Base-by-base conservation (phyloP, 1,140 invertebrate species). In the Arion vulgaris region DNA sequence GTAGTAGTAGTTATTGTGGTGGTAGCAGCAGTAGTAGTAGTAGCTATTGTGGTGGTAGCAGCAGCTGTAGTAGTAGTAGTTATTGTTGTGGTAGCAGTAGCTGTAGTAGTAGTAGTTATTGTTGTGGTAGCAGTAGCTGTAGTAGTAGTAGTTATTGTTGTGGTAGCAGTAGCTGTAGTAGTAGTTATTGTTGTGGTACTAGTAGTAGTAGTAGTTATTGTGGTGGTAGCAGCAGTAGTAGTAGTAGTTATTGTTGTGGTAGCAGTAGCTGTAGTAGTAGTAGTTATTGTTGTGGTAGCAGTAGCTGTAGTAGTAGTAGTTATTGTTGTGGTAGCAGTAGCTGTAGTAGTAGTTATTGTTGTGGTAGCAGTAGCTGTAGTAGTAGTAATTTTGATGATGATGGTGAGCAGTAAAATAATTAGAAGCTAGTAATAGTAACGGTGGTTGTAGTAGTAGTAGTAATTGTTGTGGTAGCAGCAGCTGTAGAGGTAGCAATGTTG, bases 141-240 rank as follows among this genome's bases (percentile, higher is more conserved):
- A n/a, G n/a, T n/a, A n/a, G n/a, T n/a, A n/a, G n/a, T n/a, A n/a
- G n/a, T n/a, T n/a, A n/a, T n/a, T n/a, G n/a, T n/a, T n/a, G 45
- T 49, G 19, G 19, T 49, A 49, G 9, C 19, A 49, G 45, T 49
- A 49, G 92, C 88, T n/a, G n/a, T n/a, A n/a, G n/a, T n/a, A n/a
- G n/a, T n/a, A n/a, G n/a, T n/a, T n/a, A n/a, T n/a, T n/a, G n/a
- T n/a, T n/a, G n/a, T n/a, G n/a, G n/a, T n/a, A n/a, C n/a, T n/a
- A n/a, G n/a, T n/a, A n/a, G n/a, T 26, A 23, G 34, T 69, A 32
- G 66, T 69, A 36, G 26, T 69, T 11, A 26, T 26, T 13, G 66
- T 26, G 26, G 66, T 69, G 26, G 66, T 11, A 69, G 66, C 28
- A 76, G 49, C 39, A 69, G 53, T 19, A 45, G 34, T 45, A 83